Evolutionary conservation across 1,140 invertebrate species (phyloP).

Genomic region (Drosophila watanabei): DNA sequence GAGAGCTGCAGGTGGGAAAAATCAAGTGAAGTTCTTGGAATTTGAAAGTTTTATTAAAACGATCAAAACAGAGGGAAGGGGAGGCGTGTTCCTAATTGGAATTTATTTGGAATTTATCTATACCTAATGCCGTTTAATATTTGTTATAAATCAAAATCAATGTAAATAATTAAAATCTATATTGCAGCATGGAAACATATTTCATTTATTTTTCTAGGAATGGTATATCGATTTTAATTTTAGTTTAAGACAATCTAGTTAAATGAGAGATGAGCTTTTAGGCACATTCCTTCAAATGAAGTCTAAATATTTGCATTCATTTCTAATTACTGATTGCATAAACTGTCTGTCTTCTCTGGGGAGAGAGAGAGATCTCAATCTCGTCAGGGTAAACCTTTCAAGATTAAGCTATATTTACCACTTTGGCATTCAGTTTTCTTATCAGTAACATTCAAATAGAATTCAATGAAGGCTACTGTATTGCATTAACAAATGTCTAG

Average conservation of each 20-base stretch:
- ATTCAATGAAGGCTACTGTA: slow-evolving; percentile 4
- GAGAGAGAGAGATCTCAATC: slow-evolving; percentile 7
- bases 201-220: too few relatives aligned
- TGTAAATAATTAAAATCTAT: not conserved
- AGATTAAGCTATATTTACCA: slow-evolving; percentile 30
- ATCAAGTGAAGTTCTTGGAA: not conserved
- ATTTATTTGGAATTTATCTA: not conserved
- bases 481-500: not conserved
- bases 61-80: not conserved
- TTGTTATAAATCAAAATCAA: not conserved
- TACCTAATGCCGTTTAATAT: not conserved
- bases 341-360: not conserved
- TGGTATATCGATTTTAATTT: too few relatives aligned
- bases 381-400: slow-evolving; percentile 12
- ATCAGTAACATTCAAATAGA: slow-evolving; percentile 14
- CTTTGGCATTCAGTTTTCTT: slow-evolving; percentile 34
- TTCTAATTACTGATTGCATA: slow-evolving; percentile 3
- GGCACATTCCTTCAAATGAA: not conserved
- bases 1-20: too few relatives aligned
- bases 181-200: not conserved
- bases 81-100: not conserved
- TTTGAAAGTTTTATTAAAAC: not conserved
- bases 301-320: not conserved
- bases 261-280: not conserved
- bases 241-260: not conserved